Evolutionary conservation across 2,888 invertebrate genomes (phyloP).

Genomic region (Helleia helle): DNA sequence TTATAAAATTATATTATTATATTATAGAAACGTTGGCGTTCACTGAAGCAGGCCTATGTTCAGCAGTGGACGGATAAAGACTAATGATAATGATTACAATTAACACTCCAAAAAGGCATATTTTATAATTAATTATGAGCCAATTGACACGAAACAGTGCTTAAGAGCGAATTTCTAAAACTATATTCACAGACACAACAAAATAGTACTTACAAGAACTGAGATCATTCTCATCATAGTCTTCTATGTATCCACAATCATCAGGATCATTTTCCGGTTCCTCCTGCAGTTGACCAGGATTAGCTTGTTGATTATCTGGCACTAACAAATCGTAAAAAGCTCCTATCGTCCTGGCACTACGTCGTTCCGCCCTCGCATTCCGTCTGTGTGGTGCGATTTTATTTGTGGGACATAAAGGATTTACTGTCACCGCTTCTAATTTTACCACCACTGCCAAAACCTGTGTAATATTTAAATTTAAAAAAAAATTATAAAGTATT

Average conservation of each 20-base stretch:
- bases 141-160: not conserved
- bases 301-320: constrained; percentile 26
- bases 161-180: not conserved
- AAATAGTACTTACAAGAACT: constrained; percentile 42
- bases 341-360: constrained; percentile 42
- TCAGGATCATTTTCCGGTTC: constrained; percentile 45
- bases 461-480: constrained; percentile 23
- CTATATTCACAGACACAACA: not conserved
- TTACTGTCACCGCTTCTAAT: constrained; percentile 43
- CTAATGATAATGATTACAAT: too few species aligned
- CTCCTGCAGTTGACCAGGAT: constrained; percentile 39
- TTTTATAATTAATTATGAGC: too few species aligned
- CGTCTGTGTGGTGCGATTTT: constrained; percentile 57
- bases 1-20: too few species aligned
- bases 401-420: constrained; percentile 56
- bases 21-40: too few species aligned
- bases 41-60: too few species aligned
- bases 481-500: too few species aligned
- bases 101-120: too few species aligned
- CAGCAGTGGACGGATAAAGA: too few species aligned
- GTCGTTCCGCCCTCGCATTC: constrained; percentile 27
- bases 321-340: constrained; percentile 41
- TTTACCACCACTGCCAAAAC: constrained; percentile 26
- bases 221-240: constrained; percentile 60
- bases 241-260: constrained; percentile 62